A percentile compares a stretch with the other conserved stretches of the same genome.
Conservation (phyloP, 2,888 invertebrate species). For the Smittia aterrima region DNA sequence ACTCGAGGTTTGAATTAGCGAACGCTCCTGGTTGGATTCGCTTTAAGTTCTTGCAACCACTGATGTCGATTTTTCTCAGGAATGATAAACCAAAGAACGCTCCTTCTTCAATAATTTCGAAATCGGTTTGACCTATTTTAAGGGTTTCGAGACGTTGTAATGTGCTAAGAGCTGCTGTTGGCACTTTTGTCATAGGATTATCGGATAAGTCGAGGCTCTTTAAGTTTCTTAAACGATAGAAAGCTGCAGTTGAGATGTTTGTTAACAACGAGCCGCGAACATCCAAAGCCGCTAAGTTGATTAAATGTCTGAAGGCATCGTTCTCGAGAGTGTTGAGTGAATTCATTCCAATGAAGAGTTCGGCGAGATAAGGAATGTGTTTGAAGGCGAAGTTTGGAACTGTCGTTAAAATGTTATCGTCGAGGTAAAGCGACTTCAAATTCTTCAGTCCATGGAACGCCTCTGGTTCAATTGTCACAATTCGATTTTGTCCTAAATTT, state of each 20-base stretch:
- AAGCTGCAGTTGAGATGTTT: constrained; percentile 59
- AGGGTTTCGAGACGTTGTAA: constrained; percentile 61
- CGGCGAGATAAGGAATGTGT: constrained; percentile 60
- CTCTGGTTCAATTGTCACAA: constrained; percentile 59
- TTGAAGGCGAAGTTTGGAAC: constrained; percentile 60
- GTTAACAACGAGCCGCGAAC: constrained; percentile 60
- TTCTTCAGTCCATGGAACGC: constrained; percentile 61
- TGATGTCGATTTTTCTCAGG: constrained; percentile 60
- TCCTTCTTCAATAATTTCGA: constrained; percentile 56
- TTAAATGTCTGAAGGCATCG: constrained; percentile 61
- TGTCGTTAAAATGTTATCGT: constrained; percentile 61
- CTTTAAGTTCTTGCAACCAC: constrained; percentile 59
- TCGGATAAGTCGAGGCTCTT: constrained; percentile 60
- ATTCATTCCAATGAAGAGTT: constrained; percentile 63
- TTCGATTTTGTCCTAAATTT: constrained; percentile 63
- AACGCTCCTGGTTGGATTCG: constrained; percentile 61
- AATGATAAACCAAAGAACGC: constrained; percentile 61
- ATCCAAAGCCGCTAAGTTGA: constrained; percentile 59
- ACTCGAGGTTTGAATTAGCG: constrained; percentile 63
- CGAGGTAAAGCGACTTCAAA: constrained; percentile 60
- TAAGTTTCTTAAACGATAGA: constrained; percentile 58
- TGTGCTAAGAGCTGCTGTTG: constrained; percentile 58
- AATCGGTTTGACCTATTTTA: constrained; percentile 62
- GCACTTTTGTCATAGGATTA: constrained; percentile 59
- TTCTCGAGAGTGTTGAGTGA: constrained; percentile 60